These are phyloP conservation scores for Troides helena DNA, from an alignment of 2,888 invertebrate species.

Conservation along the genomic window DNA sequence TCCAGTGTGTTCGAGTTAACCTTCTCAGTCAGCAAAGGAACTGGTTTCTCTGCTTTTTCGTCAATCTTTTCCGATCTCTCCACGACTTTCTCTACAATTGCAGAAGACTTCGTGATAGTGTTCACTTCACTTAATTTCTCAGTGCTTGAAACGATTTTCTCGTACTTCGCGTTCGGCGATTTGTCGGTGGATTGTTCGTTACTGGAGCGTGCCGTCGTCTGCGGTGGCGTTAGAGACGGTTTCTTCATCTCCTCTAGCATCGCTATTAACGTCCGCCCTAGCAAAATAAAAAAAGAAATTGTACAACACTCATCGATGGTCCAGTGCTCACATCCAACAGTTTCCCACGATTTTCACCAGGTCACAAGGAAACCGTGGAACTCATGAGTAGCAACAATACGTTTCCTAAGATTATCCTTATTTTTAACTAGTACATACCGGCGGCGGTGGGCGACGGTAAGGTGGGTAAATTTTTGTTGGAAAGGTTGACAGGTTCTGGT, in stretches of 20 bases:
- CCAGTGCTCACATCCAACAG: no score
- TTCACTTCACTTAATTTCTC: slow-evolving; percentile 45
- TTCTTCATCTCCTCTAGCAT: slow-evolving; percentile 73
- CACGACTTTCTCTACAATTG: slow-evolving; percentile 44
- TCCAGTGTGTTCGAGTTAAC: slow-evolving; percentile 51
- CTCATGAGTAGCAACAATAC: not conserved
- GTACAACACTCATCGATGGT: no score
- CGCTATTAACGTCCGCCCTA: slow-evolving; percentile 65
- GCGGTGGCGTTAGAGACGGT: slow-evolving; percentile 49
- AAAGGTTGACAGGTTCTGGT: slow-evolving; percentile 42
- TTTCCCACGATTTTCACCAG: no score
- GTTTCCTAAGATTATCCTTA: no score
- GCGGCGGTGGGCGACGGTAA: slow-evolving; percentile 72
- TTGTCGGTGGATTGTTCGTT: slow-evolving; percentile 39
- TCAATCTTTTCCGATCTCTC: slow-evolving; percentile 50
- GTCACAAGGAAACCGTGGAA: not conserved
- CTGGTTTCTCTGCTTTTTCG: slow-evolving; percentile 42
- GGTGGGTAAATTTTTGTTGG: slow-evolving; percentile 40
- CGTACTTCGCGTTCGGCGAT: slow-evolving; percentile 39
- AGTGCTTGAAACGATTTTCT: slow-evolving; percentile 37
- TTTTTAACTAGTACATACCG: slow-evolving; percentile 42
- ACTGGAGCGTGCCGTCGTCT: slow-evolving; percentile 42
- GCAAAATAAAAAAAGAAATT: not conserved
- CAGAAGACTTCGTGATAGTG: slow-evolving; percentile 37
- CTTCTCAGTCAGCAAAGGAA: slow-evolving; percentile 36